Evolutionary conservation across 1,140 invertebrate genomes (phyloP), one percentile per base, ranked within the genome.

Genomic region (Leptopilina boulardi): DNA sequence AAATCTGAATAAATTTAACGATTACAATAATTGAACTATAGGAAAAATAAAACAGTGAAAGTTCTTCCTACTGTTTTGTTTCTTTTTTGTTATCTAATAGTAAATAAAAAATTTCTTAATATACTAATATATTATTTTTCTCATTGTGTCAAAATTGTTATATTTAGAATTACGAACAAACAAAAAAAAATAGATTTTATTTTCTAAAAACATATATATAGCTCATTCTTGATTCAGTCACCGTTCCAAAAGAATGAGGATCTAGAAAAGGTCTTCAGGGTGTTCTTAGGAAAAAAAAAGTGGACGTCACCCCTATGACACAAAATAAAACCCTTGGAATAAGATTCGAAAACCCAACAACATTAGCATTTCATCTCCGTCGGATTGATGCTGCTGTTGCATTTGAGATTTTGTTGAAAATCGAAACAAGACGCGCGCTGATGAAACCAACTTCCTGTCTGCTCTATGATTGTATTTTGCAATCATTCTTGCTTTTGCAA

Each of bases 401-500:
- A 30, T 66, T 30, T 23, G 26, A 30, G 26, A 66, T 30, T 66
- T 66, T 15, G 26, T 30, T n/a, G 15, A 15, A 5, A 66, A 30
- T 15, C 11, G 11, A 66, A 66, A 26, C 9, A 66, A 66, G 51
- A 51, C 56, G 15, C 44, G 70, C 5, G 71, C 73, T 80, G 82
- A 83, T 83, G 80, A 83, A 79, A 76, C 34, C 73, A 74, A 80
- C 76, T 82, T 83, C 80, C 82, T 80, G 82, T 80, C 75, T 74
- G 77, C 59, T 80, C 54, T 51, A 76, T 72, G 70, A 66, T 38
- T 74, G 77, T 73, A 13, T 78, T 80, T 79, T 82, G 78, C 78
- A 80, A 82, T 82, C 80, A 76, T 78, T 71, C 77, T 41, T 34
- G 2, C 77, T 41, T 15, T 23, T 26, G 77, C 71, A 71, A 70